Evolutionary conservation across 2,113 vertebrate species (phyloP).

Genomic region (Pomatostomus ruficeps): DNA sequence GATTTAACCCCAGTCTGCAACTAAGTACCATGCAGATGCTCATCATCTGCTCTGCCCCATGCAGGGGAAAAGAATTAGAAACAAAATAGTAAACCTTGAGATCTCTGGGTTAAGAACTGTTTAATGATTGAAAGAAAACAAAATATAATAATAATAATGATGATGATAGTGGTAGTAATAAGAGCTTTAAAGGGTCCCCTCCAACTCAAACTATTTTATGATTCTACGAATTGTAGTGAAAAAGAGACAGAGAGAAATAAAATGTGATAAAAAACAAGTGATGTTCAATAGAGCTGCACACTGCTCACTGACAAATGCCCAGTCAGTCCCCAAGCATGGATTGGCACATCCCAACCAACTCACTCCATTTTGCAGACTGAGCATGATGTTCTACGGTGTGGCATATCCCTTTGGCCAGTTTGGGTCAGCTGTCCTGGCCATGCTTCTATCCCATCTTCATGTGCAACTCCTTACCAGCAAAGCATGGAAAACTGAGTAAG

Average conservation of each 20-base stretch:
- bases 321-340: neutral
- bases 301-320: neutral
- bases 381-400: neutral
- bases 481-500: neutral
- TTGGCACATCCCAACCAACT: neutral
- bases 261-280: neutral
- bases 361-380: neutral
- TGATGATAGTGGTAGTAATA: neutral
- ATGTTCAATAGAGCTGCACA: neutral
- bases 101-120: neutral
- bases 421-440: neutral
- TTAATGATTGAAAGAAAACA: neutral
- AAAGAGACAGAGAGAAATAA: neutral
- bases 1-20: neutral
- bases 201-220: neutral
- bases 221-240: neutral
- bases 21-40: neutral
- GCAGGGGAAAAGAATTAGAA: neutral
- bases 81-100: neutral
- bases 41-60: rapidly evolving
- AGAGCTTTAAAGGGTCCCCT: neutral
- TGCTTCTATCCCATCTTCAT: neutral
- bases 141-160: neutral
- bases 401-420: neutral
- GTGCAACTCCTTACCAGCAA: neutral